phyloP scores from a whole-genome alignment of 2,797 vertebrate genomes.

The Phrynocephalus forsythii region DNA sequence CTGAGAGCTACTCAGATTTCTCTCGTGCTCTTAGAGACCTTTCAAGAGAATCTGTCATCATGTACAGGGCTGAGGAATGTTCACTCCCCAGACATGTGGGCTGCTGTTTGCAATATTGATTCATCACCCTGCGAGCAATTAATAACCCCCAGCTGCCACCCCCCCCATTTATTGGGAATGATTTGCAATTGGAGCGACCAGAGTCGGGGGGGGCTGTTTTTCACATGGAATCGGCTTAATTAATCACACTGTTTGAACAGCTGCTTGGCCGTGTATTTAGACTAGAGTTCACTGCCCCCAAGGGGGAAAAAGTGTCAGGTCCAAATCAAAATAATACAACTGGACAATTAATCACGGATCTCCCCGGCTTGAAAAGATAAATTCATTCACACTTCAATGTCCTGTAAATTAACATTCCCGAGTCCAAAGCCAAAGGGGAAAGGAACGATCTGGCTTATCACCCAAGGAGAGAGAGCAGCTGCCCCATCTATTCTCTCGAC shows the following conservation, averaged over 20 bases:
- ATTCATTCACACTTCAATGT: slow-evolving; percentile 79
- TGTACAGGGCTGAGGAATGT: slow-evolving; percentile 65
- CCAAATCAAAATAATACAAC: slow-evolving; percentile 85
- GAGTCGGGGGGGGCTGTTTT: slow-evolving; percentile 84
- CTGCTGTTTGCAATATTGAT: slow-evolving; percentile 71
- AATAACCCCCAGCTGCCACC: slow-evolving; percentile 70
- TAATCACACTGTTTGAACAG: slow-evolving; percentile 99
- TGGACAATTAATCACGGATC: slow-evolving; percentile 77
- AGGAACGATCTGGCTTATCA: background rate
- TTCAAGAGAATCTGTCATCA: slow-evolving; percentile 60
- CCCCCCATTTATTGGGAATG: slow-evolving; percentile 74
- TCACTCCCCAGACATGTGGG: slow-evolving; percentile 49
- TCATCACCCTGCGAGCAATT: slow-evolving; percentile 73
- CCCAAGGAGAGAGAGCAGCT: background rate
- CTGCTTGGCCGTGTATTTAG: slow-evolving; percentile 85
- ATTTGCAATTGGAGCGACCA: slow-evolving; percentile 82
- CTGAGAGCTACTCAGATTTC: slow-evolving; percentile 40
- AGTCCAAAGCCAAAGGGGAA: background rate
- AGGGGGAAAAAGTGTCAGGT: slow-evolving; percentile 80
- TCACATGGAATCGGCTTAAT: slow-evolving; percentile 98
- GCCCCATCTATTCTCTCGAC: background rate
- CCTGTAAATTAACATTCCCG: slow-evolving; percentile 76
- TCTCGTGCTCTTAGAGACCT: background rate
- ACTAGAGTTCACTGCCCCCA: slow-evolving; percentile 78
- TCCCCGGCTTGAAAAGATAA: slow-evolving; percentile 37